Base-by-base conservation (phyloP, 2,797 vertebrate genomes). In the Cetoscarus ocellatus region DNA sequence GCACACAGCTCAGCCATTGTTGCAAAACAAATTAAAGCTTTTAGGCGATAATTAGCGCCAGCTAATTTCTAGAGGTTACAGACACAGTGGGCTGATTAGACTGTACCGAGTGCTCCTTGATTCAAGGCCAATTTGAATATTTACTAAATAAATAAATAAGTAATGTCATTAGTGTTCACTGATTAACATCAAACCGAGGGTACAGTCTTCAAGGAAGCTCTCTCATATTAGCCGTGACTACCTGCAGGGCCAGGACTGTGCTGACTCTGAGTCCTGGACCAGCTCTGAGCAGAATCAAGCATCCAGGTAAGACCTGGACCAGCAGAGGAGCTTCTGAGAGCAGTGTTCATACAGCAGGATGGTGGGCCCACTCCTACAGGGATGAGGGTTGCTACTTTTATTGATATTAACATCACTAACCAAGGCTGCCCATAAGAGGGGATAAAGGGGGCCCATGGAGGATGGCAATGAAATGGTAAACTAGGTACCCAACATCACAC, bases 11-110 rank as follows among this genome's bases (percentile, higher is more conserved):
- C 89, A 90, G 87, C 91, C 93, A 93, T 93, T 94, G 89, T 92
- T 93, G 89, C 90, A 90, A 94, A 96, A 93, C 94, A 95, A 96
- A 96, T 96, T 93, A 96, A 95, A 90, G 89, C 81, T 90, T 91
- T 94, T 92, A 94, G 94, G 91, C 82, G 88, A 92, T 96, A 95
- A 96, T 96, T 94, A 95, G 87, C 73, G 53, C 83, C 64, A 91
- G 94, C 92, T 94, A 93, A 95, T 95, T 95, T 95, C 87, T 91
- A 90, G 92, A 95, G 89, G 92, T 93, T 89, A 93, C 86, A 91
- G 91, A 92, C 88, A 91, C 92, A 88, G 92, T 88, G 92, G 91
- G 80, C 88, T 95, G 92, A 95, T 95, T 95, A 91, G 80, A 90
- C 65, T 74, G 90, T 89, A 93, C 93, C 86, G 94, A 94, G 88